Evolutionary conservation across 1,140 invertebrate genomes (phyloP).

Genomic region (Grapholita molesta): DNA sequence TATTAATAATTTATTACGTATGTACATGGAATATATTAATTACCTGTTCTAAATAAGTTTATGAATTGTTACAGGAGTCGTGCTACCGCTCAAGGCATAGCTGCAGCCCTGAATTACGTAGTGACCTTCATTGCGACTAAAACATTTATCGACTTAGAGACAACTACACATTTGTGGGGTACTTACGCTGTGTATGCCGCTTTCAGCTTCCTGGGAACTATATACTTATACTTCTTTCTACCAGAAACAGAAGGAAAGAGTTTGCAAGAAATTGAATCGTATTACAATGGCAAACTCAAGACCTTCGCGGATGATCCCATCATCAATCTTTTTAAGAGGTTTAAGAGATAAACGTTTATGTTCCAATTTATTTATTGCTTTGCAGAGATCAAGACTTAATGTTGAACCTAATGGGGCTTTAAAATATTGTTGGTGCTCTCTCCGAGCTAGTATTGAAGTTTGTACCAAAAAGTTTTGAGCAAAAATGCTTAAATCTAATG

Average conservation of each 20-base stretch:
- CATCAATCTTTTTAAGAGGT: conserved; percentile 51
- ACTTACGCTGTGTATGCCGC: conserved; percentile 82
- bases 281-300: conserved; percentile 75
- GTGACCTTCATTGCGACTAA: conserved; percentile 82
- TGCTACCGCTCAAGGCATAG: conserved; percentile 79
- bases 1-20: no score
- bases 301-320: conserved; percentile 67
- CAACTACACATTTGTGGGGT: conserved; percentile 74
- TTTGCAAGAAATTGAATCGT: conserved; percentile 85
- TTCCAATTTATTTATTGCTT: conserved; percentile 10
- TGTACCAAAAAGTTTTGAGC: neutral
- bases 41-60: conserved; percentile 14
- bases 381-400: conserved; percentile 13
- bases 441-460: neutral
- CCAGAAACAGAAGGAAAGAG: conserved; percentile 90
- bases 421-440: neutral
- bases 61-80: conserved; percentile 64
- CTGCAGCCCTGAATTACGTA: conserved; percentile 79
- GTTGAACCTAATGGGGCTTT: neutral
- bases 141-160: conserved; percentile 79
- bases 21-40: no score
- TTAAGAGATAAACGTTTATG: conserved; percentile 34
- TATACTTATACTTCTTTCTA: conserved; percentile 82
- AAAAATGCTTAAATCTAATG: neutral
- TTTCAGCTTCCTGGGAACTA: conserved; percentile 79